Percentiles rank a stretch among this genome's conserved stretches.
Evolutionary conservation across 2,113 vertebrate species (phyloP).

Genomic region (Aix galericulata): DNA sequence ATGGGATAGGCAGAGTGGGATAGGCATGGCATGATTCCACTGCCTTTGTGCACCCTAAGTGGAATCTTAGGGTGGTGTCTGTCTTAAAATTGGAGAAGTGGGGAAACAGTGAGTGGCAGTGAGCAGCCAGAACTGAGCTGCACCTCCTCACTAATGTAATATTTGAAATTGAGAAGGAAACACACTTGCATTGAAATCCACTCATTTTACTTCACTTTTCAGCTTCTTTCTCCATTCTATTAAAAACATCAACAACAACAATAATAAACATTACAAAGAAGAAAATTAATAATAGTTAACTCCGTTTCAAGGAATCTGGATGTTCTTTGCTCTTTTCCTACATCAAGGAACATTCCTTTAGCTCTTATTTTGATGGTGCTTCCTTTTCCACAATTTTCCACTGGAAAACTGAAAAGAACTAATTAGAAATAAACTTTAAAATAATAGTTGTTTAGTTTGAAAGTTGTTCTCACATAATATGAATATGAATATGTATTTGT

Average conservation of each 20-base stretch:
- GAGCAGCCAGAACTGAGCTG: not conserved
- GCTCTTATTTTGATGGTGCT: not conserved
- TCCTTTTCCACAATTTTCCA: not conserved
- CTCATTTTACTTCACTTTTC: not conserved
- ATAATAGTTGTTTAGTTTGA: not conserved
- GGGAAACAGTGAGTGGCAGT: not conserved
- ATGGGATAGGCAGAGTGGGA: not conserved
- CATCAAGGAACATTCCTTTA: not conserved
- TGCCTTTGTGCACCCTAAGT: not conserved
- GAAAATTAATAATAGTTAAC: not conserved
- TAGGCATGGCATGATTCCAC: rapidly evolving
- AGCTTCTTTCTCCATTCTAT: not conserved
- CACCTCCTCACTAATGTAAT: not conserved
- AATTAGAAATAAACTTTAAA: not conserved
- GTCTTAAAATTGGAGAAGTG: not conserved
- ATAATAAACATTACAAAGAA: not conserved
- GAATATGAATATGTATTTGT: not conserved
- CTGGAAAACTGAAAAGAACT: not conserved
- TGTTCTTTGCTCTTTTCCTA: not conserved
- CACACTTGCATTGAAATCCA: not conserved
- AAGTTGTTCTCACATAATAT: not conserved
- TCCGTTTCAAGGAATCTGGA: not conserved
- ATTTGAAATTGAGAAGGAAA: too few species aligned
- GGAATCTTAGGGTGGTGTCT: not conserved
- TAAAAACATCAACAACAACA: not conserved